These are phyloP conservation scores for Scaptomyza caliginosa DNA, from an alignment of 2,888 invertebrate genomes.

Conservation along the genomic window DNA sequence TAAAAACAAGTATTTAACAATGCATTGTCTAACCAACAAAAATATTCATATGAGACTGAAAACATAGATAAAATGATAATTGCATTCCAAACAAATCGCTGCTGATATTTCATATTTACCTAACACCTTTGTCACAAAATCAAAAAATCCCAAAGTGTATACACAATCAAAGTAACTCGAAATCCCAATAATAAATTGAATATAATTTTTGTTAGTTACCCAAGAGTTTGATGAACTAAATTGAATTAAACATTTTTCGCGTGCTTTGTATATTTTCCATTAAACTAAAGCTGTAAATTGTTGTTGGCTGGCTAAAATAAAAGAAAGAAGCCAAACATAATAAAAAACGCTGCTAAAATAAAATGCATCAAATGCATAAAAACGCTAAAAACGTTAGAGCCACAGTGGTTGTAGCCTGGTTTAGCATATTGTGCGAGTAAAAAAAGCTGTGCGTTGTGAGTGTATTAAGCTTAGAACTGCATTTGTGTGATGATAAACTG, in stretches of 20 bases:
- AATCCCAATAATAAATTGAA: slow-evolving; percentile 4
- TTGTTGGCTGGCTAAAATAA: slow-evolving; percentile 27
- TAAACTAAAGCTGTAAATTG: slow-evolving; percentile 62
- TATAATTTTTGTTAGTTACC: background rate
- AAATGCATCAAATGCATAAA: slow-evolving; percentile 30
- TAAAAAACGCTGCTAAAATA: slow-evolving; percentile 24
- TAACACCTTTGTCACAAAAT: background rate
- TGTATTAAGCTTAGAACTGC: slow-evolving; percentile 70
- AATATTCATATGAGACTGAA: background rate
- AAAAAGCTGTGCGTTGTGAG: slow-evolving; percentile 14
- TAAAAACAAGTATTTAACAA: too few relatives aligned
- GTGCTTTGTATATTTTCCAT: slow-evolving; percentile 66
- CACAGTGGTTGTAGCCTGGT: slow-evolving; percentile 17
- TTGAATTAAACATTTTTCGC: slow-evolving; percentile 63
- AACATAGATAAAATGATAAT: background rate
- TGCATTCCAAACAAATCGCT: background rate
- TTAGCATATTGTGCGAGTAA: slow-evolving; percentile 63
- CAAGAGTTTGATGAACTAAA: slow-evolving; percentile 35
- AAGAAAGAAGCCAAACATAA: slow-evolving; percentile 15
- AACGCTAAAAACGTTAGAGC: background rate
- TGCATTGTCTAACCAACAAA: background rate
- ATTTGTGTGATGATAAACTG: slow-evolving; percentile 72
- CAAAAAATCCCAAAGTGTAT: background rate
- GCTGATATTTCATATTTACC: too few relatives aligned
- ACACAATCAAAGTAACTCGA: background rate